phyloP scores from a whole-genome alignment of 2,888 invertebrate genomes.

The Muschampia plurimacula region DNA sequence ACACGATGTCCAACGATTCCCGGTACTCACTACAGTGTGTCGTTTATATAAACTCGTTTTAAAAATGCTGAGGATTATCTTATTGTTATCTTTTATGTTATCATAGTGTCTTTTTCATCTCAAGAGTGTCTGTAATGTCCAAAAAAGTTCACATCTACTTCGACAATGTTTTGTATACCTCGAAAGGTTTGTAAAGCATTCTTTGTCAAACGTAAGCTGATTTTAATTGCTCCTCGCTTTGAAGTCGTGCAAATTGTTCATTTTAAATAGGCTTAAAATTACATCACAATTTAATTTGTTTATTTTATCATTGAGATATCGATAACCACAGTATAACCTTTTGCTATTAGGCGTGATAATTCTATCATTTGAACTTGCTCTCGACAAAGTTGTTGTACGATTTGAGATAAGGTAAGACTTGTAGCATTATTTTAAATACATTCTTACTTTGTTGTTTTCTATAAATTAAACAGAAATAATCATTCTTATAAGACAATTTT shows the following conservation, averaged over 20 bases:
- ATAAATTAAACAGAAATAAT: not conserved
- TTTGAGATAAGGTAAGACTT: conserved; percentile 7
- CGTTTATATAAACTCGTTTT: conserved; percentile 44
- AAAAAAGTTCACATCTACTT: conserved; percentile 50
- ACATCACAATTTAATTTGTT: conserved; percentile 18
- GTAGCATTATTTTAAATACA: conserved; percentile 1
- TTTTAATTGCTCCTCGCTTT: conserved; percentile 39
- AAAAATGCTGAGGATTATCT: conserved; percentile 69
- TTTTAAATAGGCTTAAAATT: conserved; percentile 15
- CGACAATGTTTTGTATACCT: conserved; percentile 74
- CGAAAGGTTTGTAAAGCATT: conserved; percentile 65
- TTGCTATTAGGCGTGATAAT: conserved; percentile 12
- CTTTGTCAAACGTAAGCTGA: conserved; percentile 38
- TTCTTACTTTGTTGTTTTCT: not conserved
- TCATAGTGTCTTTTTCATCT: conserved; percentile 69
- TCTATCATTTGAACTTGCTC: conserved; percentile 5
- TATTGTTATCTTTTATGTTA: conserved; percentile 72
- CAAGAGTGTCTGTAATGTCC: conserved; percentile 52
- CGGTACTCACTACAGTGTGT: conserved; percentile 38
- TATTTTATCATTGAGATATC: conserved; percentile 14
- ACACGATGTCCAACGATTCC: conserved; percentile 50
- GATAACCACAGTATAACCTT: conserved; percentile 29
- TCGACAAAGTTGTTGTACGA: not conserved
- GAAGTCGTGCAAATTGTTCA: not conserved
- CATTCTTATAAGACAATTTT: not conserved